Evolutionary conservation across 2,888 invertebrate species (phyloP), one percentile per base, ranked within the genome.

Genomic region (Hyposoter didymator): DNA sequence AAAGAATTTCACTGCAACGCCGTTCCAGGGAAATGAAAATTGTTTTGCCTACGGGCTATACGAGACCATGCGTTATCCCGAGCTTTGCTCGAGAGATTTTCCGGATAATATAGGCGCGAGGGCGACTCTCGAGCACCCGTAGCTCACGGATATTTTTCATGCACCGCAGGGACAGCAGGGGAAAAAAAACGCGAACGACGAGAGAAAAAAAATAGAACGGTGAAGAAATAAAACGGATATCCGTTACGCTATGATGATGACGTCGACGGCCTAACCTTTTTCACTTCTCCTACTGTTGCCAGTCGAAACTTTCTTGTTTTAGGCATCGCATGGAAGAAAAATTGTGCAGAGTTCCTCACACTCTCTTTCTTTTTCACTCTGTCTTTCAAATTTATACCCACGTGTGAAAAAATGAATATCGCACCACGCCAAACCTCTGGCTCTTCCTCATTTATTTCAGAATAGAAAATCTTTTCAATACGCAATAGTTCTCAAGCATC

Each of bases 61-160:
- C 81, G 75, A 28, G 74, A 74, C 84, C 79, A 80, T 84, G 84
- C 84, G 84, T 84, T 84, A 84, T 84, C 80, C 79, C 66, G 79
- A 79, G 84, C 84, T 84, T 84, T 74, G 84, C 84, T 80, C 74
- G 84, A 75, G 79, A 84, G 84, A 84, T 84, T 84, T 84, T 84
- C 78, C 84, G 79, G 79, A 84, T 84, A 84, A 84, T 84, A 79
- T 84, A 84, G 80, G 74, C 82, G 70, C 83, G 73, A 66, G 64
- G 70, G 78, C 39, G 79, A 67, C 72, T 49, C 79, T 67, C 73
- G 78, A 78, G 78, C 28, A 55, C 55, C 73, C 74, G 67, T 62
- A 49, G 69, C 74, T 79, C 74, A 84, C 73, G 67, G 84, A 84
- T 84, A 84, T 84, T 79, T 75, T 84, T 84, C 83, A 84, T 84